phyloP scores from a whole-genome alignment of 2,113 vertebrate species.

The Pterocles orientalis region DNA sequence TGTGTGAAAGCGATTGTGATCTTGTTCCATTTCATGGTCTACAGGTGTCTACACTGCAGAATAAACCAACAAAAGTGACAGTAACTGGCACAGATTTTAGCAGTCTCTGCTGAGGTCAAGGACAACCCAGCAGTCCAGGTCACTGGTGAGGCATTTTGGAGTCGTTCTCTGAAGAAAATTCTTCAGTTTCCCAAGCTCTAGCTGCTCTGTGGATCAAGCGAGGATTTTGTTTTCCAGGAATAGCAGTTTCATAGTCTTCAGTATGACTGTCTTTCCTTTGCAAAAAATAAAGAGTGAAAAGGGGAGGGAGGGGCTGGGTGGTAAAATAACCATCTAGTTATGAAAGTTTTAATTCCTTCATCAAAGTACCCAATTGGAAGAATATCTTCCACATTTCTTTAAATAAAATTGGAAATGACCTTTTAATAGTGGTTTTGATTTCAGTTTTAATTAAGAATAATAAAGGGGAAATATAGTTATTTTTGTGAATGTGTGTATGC shows the following conservation, averaged over 20 bases:
- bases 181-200: neutral
- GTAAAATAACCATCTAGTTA: neutral
- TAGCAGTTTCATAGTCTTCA: neutral
- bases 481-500: neutral
- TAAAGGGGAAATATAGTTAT: neutral
- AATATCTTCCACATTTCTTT: neutral
- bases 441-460: neutral
- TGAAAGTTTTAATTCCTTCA: neutral
- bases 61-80: slow-evolving; percentile 7
- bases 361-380: neutral
- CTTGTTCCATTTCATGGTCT: neutral
- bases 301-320: no score
- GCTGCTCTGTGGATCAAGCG: neutral
- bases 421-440: neutral
- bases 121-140: neutral
- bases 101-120: neutral
- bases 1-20: neutral
- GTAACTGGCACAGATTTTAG: slow-evolving; percentile 32
- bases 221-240: neutral
- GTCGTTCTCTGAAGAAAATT: neutral
- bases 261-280: neutral
- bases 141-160: neutral
- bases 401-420: neutral
- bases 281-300: neutral
- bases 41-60: neutral